phyloP scores from a whole-genome alignment of 2,113 vertebrate species.

The Rhombomys opimus region DNA sequence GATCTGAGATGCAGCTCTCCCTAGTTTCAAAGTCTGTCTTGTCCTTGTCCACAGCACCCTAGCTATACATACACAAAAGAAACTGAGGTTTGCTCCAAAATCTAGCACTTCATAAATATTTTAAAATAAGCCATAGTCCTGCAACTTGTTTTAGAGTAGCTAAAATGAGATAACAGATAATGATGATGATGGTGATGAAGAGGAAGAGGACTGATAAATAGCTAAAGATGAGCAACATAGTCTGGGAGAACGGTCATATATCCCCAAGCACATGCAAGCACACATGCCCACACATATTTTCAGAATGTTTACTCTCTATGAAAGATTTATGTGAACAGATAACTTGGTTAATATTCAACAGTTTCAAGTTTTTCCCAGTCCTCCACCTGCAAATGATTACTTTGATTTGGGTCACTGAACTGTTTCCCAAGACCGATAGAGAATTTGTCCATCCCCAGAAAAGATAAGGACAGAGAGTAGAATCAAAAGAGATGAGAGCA shows the following conservation, averaged over 20 bases:
- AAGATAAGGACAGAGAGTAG: background rate
- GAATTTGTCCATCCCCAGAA: background rate
- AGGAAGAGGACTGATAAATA: too few relatives aligned
- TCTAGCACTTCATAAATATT: background rate
- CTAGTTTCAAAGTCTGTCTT: background rate
- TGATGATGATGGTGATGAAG: too few relatives aligned
- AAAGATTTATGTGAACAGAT: conserved; percentile 5
- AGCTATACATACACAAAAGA: background rate
- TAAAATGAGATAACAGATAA: background rate
- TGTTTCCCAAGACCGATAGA: background rate
- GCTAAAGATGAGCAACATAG: background rate
- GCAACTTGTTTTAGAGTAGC: background rate
- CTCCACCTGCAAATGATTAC: background rate
- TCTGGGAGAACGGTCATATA: background rate
- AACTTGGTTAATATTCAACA: background rate
- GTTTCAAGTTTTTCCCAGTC: background rate
- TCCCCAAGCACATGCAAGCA: background rate
- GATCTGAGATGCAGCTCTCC: background rate
- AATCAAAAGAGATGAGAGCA: background rate
- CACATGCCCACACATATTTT: background rate
- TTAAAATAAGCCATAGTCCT: background rate
- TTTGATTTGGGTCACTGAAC: conserved; percentile 6
- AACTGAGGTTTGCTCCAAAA: background rate
- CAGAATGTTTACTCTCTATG: background rate
- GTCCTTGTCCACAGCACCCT: background rate